These are phyloP conservation scores for Pandemis heparana DNA, from an alignment of 2,888 invertebrate genomes.

Conservation along the genomic window DNA sequence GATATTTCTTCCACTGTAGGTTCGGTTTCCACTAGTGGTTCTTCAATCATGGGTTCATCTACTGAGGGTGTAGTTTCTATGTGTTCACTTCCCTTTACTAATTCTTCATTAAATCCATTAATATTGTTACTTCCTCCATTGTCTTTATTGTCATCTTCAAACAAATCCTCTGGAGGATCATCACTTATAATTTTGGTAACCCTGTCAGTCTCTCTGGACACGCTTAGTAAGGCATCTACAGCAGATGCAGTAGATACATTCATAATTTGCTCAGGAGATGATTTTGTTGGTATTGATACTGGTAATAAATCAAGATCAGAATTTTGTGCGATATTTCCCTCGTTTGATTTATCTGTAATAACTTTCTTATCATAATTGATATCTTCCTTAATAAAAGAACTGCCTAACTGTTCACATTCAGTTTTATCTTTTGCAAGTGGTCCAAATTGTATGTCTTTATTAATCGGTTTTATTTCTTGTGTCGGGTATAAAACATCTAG, in stretches of 20 bases:
- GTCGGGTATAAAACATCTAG: slow-evolving; percentile 67
- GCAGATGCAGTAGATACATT: slow-evolving; percentile 78
- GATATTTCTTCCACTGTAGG: not conserved
- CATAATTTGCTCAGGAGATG: slow-evolving; percentile 58
- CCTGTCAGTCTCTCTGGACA: slow-evolving; percentile 76
- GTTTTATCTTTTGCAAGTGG: slow-evolving; percentile 11
- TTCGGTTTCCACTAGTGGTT: not conserved
- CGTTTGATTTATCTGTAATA: slow-evolving; percentile 23
- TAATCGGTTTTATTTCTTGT: slow-evolving; percentile 69
- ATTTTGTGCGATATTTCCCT: slow-evolving; percentile 27
- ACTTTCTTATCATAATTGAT: slow-evolving; percentile 19
- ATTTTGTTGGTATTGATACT: slow-evolving; percentile 49
- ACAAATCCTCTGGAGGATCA: slow-evolving; percentile 78
- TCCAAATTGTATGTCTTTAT: slow-evolving; percentile 48
- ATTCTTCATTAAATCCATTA: slow-evolving; percentile 57
- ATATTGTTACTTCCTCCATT: slow-evolving; percentile 49
- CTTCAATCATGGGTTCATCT: not conserved
- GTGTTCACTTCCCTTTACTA: slow-evolving; percentile 47
- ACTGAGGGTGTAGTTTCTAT: slow-evolving; percentile 1
- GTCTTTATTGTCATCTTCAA: slow-evolving; percentile 78
- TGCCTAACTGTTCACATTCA: slow-evolving; percentile 5
- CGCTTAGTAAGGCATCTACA: slow-evolving; percentile 79
- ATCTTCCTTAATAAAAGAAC: slow-evolving; percentile 14
- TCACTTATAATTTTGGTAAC: slow-evolving; percentile 74
- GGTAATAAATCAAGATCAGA: slow-evolving; percentile 44